Percentiles rank a stretch among this genome's conserved stretches.
phyloP scores from a whole-genome alignment of 2,113 vertebrate species.

The Marmota monax region DNA sequence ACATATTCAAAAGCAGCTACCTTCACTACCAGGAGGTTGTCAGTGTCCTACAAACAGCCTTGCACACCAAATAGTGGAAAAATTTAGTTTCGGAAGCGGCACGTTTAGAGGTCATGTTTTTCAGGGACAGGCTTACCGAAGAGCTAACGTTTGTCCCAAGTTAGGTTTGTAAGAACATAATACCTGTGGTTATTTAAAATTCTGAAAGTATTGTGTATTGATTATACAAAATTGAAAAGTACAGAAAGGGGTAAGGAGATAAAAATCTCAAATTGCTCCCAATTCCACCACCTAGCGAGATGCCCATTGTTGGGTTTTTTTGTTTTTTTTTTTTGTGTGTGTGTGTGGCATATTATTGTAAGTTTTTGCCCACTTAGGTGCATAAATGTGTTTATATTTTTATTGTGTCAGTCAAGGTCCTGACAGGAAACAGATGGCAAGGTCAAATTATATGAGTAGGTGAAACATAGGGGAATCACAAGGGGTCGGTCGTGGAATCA shows the following conservation, averaged over 20 bases:
- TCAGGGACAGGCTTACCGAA: not conserved
- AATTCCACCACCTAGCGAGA: not conserved
- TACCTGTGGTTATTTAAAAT: constrained; percentile 42
- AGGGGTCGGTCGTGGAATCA: not conserved
- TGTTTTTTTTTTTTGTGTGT: no score
- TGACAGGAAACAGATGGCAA: constrained; percentile 18
- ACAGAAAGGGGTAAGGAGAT: not conserved
- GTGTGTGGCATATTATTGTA: not conserved
- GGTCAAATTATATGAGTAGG: not conserved
- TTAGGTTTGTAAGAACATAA: constrained; percentile 23
- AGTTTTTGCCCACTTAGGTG: not conserved
- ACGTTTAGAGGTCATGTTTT: not conserved
- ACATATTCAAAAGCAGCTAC: not conserved
- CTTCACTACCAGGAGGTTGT: not conserved
- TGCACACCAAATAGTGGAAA: constrained; percentile 10
- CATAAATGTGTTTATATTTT: constrained; percentile 23
- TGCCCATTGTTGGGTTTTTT: not conserved
- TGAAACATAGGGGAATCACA: not conserved
- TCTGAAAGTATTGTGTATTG: not conserved
- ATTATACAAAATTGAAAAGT: constrained; percentile 47
- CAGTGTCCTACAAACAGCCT: not conserved
- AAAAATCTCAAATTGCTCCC: constrained; percentile 16
- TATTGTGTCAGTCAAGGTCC: not conserved
- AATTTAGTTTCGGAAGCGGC: constrained; percentile 3
- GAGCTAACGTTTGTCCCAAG: not conserved